Evolutionary conservation across 1,140 invertebrate genomes (phyloP).

Genomic region (Caenorhabditis briggsae): DNA sequence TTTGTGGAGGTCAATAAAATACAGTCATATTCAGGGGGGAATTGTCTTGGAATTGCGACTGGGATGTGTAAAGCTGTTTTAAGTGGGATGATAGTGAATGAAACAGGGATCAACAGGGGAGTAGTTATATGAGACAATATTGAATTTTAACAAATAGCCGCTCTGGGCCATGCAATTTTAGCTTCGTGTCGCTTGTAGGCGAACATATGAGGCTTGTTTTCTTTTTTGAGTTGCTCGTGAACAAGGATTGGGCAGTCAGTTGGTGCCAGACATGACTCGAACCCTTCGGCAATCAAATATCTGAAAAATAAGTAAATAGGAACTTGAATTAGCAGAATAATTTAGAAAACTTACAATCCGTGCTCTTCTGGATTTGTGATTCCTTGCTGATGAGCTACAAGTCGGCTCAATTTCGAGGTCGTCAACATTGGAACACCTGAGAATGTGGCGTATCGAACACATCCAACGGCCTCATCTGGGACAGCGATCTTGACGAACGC

Average conservation of each 20-base stretch:
- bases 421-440: constrained; percentile 91
- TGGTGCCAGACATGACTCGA: constrained; percentile 89
- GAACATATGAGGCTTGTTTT: constrained; percentile 87
- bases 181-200: constrained; percentile 94
- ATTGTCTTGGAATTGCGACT: constrained; percentile 29
- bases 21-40: background rate
- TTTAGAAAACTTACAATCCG: constrained; percentile 85
- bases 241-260: constrained; percentile 91
- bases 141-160: constrained; percentile 5
- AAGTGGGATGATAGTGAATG: background rate
- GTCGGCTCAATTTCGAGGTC: constrained; percentile 89
- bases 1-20: constrained; percentile 9
- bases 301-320: constrained; percentile 67
- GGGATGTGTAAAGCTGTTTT: constrained; percentile 30
- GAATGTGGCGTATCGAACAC: constrained; percentile 84
- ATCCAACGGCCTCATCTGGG: constrained; percentile 91
- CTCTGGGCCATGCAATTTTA: constrained; percentile 91
- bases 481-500: constrained; percentile 70
- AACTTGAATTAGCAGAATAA: background rate
- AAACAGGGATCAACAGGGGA: background rate
- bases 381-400: constrained; percentile 90
- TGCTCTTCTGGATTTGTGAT: constrained; percentile 97
- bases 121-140: background rate
- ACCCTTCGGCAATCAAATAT: constrained; percentile 73
- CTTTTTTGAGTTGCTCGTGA: constrained; percentile 82